Evolutionary conservation across 2,888 invertebrate genomes (phyloP).

Genomic region (Hecatera dysodea): DNA sequence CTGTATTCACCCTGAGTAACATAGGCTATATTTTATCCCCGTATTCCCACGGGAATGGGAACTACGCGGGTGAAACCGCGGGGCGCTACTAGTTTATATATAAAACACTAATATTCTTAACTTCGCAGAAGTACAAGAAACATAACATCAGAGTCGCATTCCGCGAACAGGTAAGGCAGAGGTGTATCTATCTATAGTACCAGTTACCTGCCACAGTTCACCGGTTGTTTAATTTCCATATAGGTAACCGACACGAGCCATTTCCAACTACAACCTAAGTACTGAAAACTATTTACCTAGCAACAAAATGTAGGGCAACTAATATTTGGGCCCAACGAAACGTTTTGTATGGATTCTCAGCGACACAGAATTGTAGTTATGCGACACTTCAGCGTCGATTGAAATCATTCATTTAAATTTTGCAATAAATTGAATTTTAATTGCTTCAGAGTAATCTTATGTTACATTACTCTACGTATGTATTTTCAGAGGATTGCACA

Average conservation of each 20-base stretch:
- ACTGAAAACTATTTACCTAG: background rate
- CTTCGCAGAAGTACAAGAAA: background rate
- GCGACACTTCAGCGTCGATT: background rate
- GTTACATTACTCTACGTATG: background rate
- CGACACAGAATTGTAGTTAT: background rate
- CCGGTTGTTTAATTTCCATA: too few species aligned
- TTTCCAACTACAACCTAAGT: too few species aligned
- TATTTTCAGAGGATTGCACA: background rate
- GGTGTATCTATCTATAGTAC: too few species aligned
- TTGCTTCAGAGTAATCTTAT: background rate
- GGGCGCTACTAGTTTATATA: too few species aligned
- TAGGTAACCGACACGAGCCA: too few species aligned
- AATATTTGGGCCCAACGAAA: slow-evolving; percentile 2
- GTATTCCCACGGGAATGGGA: too few species aligned
- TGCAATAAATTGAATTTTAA: slow-evolving; percentile 7
- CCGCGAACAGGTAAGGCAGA: too few species aligned
- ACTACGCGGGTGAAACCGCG: too few species aligned
- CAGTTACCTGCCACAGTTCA: too few species aligned
- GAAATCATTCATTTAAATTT: slow-evolving; percentile 26
- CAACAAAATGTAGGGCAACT: background rate
- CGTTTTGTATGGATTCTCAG: slow-evolving; percentile 25
- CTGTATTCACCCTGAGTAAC: too few species aligned
- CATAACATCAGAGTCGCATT: background rate
- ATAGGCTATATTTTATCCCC: too few species aligned
- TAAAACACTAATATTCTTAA: too few species aligned